Percentiles rank a stretch among this genome's conserved stretches.
Evolutionary conservation across 2,888 invertebrate genomes (phyloP).

Genomic region (Diplolepis rosae): DNA sequence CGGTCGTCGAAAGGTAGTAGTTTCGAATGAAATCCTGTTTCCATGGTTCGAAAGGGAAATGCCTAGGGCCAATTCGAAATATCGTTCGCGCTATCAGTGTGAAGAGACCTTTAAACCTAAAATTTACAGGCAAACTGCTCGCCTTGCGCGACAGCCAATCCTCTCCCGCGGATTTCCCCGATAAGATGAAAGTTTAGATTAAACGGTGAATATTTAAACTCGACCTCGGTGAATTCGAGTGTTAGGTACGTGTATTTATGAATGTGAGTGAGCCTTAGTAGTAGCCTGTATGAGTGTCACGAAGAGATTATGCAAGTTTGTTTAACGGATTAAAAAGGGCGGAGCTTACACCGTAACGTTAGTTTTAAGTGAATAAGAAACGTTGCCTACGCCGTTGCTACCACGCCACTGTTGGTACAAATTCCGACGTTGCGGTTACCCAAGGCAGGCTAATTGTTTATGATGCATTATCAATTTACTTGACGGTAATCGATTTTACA

Average conservation of each 20-base stretch:
- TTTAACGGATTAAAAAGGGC: conserved; percentile 52
- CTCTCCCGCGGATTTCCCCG: conserved; percentile 45
- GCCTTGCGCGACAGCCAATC: conserved; percentile 43
- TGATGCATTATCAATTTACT: background rate
- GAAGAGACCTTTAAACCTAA: conserved; percentile 31
- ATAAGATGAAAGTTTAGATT: conserved; percentile 66
- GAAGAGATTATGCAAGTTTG: conserved; percentile 54
- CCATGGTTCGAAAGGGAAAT: conserved; percentile 14
- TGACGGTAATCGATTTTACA: background rate
- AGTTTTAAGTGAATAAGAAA: conserved; percentile 26
- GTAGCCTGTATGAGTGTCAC: conserved; percentile 23
- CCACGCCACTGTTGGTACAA: background rate
- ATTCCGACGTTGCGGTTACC: background rate
- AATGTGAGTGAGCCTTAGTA: too few species aligned
- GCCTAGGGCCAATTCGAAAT: conserved; percentile 42
- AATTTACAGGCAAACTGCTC: conserved; percentile 31
- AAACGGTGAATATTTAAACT: conserved; percentile 63
- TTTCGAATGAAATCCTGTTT: conserved; percentile 9
- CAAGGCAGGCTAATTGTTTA: background rate
- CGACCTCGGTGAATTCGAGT: conserved; percentile 16
- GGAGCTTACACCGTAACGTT: conserved; percentile 23
- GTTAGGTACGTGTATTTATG: background rate
- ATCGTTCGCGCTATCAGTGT: conserved; percentile 33
- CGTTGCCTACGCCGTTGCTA: background rate
- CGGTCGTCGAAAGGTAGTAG: background rate